A percentile compares a stretch with the other conserved stretches of the same genome.
Conservation (phyloP, 1,140 invertebrate species). For the Macrobrachium rosenbergii region DNA sequence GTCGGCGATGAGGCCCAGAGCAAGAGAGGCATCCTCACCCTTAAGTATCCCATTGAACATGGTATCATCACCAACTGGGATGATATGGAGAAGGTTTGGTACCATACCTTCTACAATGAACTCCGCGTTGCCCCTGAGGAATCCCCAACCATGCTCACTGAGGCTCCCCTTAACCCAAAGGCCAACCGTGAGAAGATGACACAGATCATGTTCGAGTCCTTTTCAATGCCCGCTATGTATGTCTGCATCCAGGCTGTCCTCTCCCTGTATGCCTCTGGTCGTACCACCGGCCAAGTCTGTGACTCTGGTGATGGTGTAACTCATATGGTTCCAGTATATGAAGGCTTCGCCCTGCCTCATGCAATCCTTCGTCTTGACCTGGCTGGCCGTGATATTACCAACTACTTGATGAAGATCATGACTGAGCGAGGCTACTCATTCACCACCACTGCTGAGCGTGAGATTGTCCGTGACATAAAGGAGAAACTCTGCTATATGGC, state of each 20-base stretch:
- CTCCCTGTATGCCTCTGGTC: no score
- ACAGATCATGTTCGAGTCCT: slow-evolving; percentile 92
- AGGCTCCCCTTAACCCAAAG: slow-evolving; percentile 92
- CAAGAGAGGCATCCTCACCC: slow-evolving; percentile 91
- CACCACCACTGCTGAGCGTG: slow-evolving; percentile 69
- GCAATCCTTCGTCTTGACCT: no score
- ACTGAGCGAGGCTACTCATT: slow-evolving; percentile 70
- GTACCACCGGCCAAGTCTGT: no score
- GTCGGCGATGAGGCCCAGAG: slow-evolving; percentile 94
- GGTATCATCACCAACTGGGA: slow-evolving; percentile 97
- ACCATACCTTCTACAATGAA: slow-evolving; percentile 96
- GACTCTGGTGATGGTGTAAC: no score
- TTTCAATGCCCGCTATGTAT: neutral
- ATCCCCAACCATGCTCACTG: slow-evolving; percentile 89
- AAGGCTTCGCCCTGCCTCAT: no score
- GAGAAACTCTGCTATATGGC: slow-evolving; percentile 34
- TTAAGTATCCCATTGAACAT: slow-evolving; percentile 96
- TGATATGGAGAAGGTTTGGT: slow-evolving; percentile 97
- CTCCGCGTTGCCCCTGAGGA: slow-evolving; percentile 95
- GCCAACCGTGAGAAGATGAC: slow-evolving; percentile 91
- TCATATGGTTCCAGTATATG: no score
- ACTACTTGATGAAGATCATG: slow-evolving; percentile 74
- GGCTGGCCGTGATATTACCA: no score
- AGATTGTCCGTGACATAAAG: slow-evolving; percentile 81
- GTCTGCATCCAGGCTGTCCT: no score